A percentile compares a stretch with the other conserved stretches of the same genome.
These are phyloP conservation scores for Apistogramma diplotaenia DNA, from an alignment of 2,113 vertebrate species.

Conservation along the genomic window DNA sequence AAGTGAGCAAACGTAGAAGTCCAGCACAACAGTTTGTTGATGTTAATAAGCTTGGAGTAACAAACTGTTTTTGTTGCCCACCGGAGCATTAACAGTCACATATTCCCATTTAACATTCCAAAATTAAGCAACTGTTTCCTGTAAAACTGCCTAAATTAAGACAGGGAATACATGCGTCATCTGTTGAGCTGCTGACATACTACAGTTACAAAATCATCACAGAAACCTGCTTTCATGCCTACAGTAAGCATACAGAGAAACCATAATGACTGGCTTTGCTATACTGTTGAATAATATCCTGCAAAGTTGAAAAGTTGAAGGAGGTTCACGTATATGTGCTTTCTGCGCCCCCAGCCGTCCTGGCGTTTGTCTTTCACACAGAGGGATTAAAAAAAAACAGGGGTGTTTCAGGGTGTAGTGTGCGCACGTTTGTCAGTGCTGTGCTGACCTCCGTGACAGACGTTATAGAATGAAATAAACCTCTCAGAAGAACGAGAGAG, in stretches of 20 bases:
- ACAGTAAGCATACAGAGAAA: conserved; percentile 30
- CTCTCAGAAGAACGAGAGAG: conserved; percentile 21
- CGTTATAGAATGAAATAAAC: conserved; percentile 40
- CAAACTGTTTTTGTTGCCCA: conserved; percentile 32
- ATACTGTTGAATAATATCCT: conserved; percentile 11
- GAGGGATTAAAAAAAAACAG: neutral
- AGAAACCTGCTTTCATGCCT: conserved; percentile 38
- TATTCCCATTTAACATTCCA: conserved; percentile 51
- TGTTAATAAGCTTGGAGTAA: conserved; percentile 21
- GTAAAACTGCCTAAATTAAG: conserved; percentile 58
- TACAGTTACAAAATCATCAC: conserved; percentile 35
- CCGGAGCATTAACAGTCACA: conserved; percentile 34
- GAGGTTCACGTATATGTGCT: conserved; percentile 2
- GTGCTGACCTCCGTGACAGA: neutral
- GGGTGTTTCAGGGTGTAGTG: conserved; percentile 1
- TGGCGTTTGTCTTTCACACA: conserved; percentile 17
- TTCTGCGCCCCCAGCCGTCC: neutral
- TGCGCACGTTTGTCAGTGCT: neutral
- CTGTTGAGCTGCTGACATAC: conserved; percentile 49
- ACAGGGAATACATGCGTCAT: conserved; percentile 64
- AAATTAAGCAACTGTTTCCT: conserved; percentile 62
- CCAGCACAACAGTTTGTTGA: conserved; percentile 34
- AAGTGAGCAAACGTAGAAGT: neutral
- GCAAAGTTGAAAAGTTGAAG: conserved; percentile 48
- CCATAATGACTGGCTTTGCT: conserved; percentile 54